phyloP scores from a whole-genome alignment of 1,140 invertebrate species.

The Drosophila bocqueti region DNA sequence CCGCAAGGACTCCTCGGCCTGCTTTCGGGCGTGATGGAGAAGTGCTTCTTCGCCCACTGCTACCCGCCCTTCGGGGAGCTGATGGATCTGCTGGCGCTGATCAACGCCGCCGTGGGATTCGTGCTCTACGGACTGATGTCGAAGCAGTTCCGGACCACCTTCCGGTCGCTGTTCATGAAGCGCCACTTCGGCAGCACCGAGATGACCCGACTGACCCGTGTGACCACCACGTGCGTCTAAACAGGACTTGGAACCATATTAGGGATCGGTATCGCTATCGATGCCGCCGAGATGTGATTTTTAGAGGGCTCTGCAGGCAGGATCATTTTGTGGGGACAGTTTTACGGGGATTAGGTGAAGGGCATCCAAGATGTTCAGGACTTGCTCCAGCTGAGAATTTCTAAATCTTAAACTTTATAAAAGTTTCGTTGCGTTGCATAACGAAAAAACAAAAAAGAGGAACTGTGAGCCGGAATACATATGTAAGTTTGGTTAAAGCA shows the following conservation, averaged over 20 bases:
- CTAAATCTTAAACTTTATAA: constrained; percentile 66
- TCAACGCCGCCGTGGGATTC: constrained; percentile 97
- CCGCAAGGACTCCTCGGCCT: constrained; percentile 92
- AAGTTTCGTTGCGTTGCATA: constrained; percentile 51
- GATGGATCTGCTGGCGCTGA: constrained; percentile 95
- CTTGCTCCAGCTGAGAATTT: constrained; percentile 46
- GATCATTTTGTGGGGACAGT: constrained; percentile 14
- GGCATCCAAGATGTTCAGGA: constrained; percentile 29
- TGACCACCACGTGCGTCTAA: constrained; percentile 86
- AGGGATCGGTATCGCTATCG: neutral
- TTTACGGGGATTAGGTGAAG: constrained; percentile 20
- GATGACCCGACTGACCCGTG: constrained; percentile 85
- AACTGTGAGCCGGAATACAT: constrained; percentile 47
- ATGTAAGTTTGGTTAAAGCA: constrained; percentile 13
- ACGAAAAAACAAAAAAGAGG: constrained; percentile 12
- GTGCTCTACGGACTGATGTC: constrained; percentile 98
- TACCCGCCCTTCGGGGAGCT: constrained; percentile 94
- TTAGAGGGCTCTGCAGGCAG: constrained; percentile 1
- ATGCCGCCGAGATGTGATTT: constrained; percentile 50
- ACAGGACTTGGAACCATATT: neutral
- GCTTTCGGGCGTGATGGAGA: constrained; percentile 90
- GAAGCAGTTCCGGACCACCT: constrained; percentile 95
- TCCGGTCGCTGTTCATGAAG: constrained; percentile 90
- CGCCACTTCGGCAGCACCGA: constrained; percentile 85
- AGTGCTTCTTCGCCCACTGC: constrained; percentile 90